Evolutionary conservation across 2,888 invertebrate species (phyloP).

Genomic region (Phasia obesa): DNA sequence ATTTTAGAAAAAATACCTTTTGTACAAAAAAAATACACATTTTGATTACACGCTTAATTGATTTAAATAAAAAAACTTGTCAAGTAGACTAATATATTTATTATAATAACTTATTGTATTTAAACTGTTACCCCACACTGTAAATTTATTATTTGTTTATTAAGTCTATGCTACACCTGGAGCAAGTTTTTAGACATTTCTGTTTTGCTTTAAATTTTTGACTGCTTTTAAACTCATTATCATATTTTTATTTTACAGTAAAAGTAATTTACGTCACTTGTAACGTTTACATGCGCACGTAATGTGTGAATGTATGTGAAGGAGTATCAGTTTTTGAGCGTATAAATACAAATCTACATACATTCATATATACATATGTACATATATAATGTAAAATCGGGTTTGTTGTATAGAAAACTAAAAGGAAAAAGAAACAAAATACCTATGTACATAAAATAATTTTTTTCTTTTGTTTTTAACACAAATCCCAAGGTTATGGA

Average conservation of each 20-base stretch:
- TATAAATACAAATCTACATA: too few species aligned
- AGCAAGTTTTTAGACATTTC: neutral
- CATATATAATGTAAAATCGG: too few species aligned
- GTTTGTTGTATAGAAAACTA: neutral
- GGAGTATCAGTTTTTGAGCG: neutral
- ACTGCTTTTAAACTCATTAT: constrained; percentile 29
- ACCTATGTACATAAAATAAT: too few species aligned
- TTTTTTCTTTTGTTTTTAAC: constrained; percentile 44
- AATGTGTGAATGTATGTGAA: neutral
- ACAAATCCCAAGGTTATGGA: constrained; percentile 58
- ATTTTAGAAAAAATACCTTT: too few species aligned
- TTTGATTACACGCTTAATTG: too few species aligned
- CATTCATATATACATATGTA: too few species aligned
- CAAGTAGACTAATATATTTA: too few species aligned
- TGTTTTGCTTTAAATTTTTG: constrained; percentile 6
- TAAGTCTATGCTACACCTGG: neutral
- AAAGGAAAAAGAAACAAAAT: neutral
- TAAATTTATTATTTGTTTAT: neutral
- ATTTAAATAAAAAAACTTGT: too few species aligned
- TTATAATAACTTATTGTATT: neutral
- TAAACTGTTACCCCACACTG: neutral
- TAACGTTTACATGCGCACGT: constrained; percentile 2
- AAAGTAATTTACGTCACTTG: constrained; percentile 41
- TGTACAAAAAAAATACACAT: too few species aligned
- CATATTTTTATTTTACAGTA: constrained; percentile 6